Conservation (phyloP, 2,888 invertebrate species). For the Acanthosepion esculentum region DNA sequence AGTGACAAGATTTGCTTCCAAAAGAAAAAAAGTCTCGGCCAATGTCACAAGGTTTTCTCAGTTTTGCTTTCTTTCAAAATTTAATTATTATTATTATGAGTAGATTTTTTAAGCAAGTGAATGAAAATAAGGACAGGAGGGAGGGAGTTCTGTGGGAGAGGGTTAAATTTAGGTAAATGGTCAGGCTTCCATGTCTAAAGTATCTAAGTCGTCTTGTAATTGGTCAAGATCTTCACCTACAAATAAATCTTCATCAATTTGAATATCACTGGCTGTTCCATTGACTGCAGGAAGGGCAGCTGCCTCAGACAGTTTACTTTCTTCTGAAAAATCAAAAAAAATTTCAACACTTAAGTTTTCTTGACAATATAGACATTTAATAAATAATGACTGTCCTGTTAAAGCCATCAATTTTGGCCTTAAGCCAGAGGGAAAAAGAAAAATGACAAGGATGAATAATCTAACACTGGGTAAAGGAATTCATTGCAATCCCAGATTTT, state of each 20-base stretch:
- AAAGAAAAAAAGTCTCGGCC: neutral
- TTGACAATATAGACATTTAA: no score
- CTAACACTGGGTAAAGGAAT: no score
- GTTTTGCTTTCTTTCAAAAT: neutral
- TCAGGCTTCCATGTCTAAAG: constrained; percentile 52
- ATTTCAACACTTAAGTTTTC: neutral
- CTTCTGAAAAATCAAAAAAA: constrained; percentile 55
- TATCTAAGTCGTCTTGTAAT: constrained; percentile 74
- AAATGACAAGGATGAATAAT: no score
- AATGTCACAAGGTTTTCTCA: neutral
- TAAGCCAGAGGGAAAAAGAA: no score
- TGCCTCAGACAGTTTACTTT: constrained; percentile 67
- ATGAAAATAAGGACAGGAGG: neutral
- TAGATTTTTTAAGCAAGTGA: no score
- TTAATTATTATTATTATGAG: no score
- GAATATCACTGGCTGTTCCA: constrained; percentile 65
- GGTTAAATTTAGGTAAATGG: neutral
- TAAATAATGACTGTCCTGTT: no score
- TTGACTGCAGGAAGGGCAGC: constrained; percentile 65
- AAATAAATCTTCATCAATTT: constrained; percentile 75
- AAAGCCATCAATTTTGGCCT: no score
- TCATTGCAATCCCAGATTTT: no score
- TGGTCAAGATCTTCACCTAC: constrained; percentile 73
- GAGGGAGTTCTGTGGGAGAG: neutral
- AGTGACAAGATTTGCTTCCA: neutral